Evolutionary conservation across 2,888 invertebrate genomes (phyloP).

Genomic region (Lamproptera curius): DNA sequence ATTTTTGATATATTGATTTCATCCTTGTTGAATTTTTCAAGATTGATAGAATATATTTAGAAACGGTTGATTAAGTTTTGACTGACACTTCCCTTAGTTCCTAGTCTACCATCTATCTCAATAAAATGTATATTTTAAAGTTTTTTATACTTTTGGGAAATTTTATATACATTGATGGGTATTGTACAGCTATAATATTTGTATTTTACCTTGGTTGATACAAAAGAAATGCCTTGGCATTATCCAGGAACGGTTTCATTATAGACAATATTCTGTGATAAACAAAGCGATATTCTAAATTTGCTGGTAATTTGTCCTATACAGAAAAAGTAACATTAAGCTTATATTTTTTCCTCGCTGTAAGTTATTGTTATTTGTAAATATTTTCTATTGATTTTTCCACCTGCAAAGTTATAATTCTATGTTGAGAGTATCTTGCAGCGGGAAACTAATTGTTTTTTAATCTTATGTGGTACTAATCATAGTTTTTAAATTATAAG

Average conservation of each 20-base stretch:
- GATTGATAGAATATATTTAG: constrained; percentile 20
- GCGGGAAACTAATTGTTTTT: too few relatives aligned
- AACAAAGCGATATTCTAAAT: constrained; percentile 16
- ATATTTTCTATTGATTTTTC: constrained; percentile 18
- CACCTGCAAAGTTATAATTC: too few relatives aligned
- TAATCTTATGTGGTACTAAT: too few relatives aligned
- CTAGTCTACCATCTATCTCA: constrained; percentile 10
- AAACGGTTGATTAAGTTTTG: constrained; percentile 16
- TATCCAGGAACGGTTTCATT: constrained; percentile 5
- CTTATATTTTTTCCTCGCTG: constrained; percentile 4
- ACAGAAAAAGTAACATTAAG: constrained; percentile 11
- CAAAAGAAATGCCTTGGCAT: background rate
- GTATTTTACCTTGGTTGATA: constrained; percentile 9
- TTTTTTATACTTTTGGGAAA: constrained; percentile 15
- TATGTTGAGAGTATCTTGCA: too few relatives aligned
- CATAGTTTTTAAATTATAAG: too few relatives aligned
- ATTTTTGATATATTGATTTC: constrained; percentile 4
- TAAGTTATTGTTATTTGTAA: constrained; percentile 15
- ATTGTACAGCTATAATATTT: constrained; percentile 6
- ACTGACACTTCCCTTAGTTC: constrained; percentile 19
- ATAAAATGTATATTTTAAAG: constrained; percentile 12
- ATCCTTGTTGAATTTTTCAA: constrained; percentile 2
- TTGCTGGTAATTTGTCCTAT: constrained; percentile 12
- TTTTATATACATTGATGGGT: constrained; percentile 9
- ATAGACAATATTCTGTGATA: constrained; percentile 17